phyloP scores from a whole-genome alignment of 2,797 vertebrate genomes.

The Moxostoma hubbsi region DNA sequence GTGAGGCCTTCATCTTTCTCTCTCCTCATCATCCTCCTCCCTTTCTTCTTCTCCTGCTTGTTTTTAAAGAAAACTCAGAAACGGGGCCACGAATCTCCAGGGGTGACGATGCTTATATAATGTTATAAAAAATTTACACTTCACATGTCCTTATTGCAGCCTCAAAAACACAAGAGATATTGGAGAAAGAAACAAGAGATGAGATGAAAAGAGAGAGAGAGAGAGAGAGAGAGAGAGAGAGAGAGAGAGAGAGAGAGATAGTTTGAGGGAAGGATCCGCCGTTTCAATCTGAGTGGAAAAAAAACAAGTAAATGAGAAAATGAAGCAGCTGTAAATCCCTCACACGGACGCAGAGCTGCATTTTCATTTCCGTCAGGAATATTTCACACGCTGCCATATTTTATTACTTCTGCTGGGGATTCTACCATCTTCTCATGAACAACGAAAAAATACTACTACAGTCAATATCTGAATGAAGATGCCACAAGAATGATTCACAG shows the following conservation, averaged over 20 bases:
- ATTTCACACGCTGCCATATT: constrained; percentile 18
- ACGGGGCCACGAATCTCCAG: constrained; percentile 79
- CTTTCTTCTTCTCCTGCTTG: constrained; percentile 60
- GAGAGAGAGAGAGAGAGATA: too few species aligned
- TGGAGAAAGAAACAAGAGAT: constrained; percentile 21
- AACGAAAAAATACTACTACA: constrained; percentile 64
- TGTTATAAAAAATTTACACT: constrained; percentile 80
- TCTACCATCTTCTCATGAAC: constrained; percentile 56
- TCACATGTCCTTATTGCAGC: constrained; percentile 75
- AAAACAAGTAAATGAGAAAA: constrained; percentile 18
- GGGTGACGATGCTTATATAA: constrained; percentile 79
- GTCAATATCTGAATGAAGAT: constrained; percentile 65
- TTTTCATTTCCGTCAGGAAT: constrained; percentile 29
- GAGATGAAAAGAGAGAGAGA: background rate
- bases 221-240: too few species aligned
- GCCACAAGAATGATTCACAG: too few species aligned
- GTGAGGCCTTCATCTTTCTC: constrained; percentile 1
- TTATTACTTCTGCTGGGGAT: constrained; percentile 60
- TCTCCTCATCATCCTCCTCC: constrained; percentile 50
- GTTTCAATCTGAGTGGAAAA: too few species aligned
- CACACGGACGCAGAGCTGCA: background rate
- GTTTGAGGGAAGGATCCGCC: too few species aligned
- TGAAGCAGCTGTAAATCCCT: constrained; percentile 49
- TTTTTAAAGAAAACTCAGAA: constrained; percentile 74
- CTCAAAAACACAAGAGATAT: constrained; percentile 56